Evolutionary conservation across 2,113 vertebrate genomes (phyloP).

Genomic region (Chionis minor): DNA sequence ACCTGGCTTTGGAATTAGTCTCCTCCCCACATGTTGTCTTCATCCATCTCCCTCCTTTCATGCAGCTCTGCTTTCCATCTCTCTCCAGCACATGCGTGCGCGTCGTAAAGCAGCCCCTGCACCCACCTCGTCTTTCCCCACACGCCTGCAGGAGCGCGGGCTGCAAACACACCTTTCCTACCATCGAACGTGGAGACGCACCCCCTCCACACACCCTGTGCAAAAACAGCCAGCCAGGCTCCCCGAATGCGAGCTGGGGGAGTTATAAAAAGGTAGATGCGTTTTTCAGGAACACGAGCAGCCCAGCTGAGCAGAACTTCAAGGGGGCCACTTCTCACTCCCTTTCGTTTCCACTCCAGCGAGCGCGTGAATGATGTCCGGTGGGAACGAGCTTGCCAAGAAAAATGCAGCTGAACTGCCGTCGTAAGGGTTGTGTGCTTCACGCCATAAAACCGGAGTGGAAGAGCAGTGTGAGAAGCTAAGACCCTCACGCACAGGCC

Average conservation of each 20-base stretch:
- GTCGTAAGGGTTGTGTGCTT: slow-evolving; percentile 8
- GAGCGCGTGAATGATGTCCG: slow-evolving; percentile 19
- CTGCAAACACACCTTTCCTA: background rate
- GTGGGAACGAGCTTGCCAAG: slow-evolving; percentile 25
- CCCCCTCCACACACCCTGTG: background rate
- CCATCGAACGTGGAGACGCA: accelerated
- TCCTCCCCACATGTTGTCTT: background rate
- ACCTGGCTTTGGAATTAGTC: background rate
- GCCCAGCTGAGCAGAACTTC: slow-evolving; percentile 56
- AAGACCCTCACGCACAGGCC: slow-evolving; percentile 62
- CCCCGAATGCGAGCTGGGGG: accelerated
- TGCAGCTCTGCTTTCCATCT: background rate
- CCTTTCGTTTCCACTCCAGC: slow-evolving; percentile 40
- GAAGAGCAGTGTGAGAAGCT: slow-evolving; percentile 52
- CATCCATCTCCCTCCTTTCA: background rate
- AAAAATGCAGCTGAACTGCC: slow-evolving; percentile 62
- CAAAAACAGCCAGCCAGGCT: background rate
- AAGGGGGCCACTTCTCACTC: slow-evolving; percentile 47
- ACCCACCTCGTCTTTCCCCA: background rate
- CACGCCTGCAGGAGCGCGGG: background rate
- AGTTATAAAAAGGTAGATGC: slow-evolving; percentile 54
- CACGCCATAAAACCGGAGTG: background rate
- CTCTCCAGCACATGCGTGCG: background rate
- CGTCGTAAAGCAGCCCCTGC: background rate
- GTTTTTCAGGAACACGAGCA: slow-evolving; percentile 53